Percentiles rank a stretch among this genome's conserved stretches.
Evolutionary conservation across 1,140 invertebrate genomes (phyloP).

Genomic region (Drosophila quadrilineata): DNA sequence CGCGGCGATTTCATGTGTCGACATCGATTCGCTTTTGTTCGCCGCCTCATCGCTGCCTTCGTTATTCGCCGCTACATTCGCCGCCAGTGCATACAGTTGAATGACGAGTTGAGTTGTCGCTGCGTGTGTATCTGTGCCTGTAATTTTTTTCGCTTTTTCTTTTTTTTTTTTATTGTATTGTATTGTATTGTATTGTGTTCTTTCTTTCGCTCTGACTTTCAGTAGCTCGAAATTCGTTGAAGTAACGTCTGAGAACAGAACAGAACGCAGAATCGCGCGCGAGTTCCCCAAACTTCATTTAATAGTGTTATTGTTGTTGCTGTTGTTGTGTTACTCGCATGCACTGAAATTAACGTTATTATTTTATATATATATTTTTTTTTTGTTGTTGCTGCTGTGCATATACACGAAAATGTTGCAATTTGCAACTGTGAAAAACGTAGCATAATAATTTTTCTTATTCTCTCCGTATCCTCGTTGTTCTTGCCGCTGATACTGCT

Average conservation of each 20-base stretch:
- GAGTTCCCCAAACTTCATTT: constrained; percentile 40
- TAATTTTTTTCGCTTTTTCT: constrained; percentile 40
- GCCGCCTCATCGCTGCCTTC: background rate
- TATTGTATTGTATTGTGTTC: too few species aligned
- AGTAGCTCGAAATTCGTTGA: constrained; percentile 66
- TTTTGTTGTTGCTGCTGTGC: background rate
- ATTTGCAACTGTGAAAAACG: constrained; percentile 5
- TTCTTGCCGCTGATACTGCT: background rate
- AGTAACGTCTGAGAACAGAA: constrained; percentile 56
- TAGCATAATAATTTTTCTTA: background rate
- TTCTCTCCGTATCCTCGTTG: background rate
- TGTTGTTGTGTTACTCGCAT: too few species aligned
- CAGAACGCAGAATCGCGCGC: constrained; percentile 51
- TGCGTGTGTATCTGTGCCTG: background rate
- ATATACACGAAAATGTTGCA: constrained; percentile 3
- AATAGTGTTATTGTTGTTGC: constrained; percentile 15
- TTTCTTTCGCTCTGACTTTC: constrained; percentile 60
- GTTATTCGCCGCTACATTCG: constrained; percentile 8
- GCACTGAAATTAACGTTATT: background rate
- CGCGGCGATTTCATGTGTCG: constrained; percentile 11
- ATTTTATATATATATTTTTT: background rate
- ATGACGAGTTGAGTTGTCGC: constrained; percentile 17
- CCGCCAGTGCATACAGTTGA: constrained; percentile 8
- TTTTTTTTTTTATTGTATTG: constrained; percentile 25
- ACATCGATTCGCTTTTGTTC: background rate